Evolutionary conservation across 2,888 invertebrate genomes (phyloP).

Genomic region (Diarsia brunnea): DNA sequence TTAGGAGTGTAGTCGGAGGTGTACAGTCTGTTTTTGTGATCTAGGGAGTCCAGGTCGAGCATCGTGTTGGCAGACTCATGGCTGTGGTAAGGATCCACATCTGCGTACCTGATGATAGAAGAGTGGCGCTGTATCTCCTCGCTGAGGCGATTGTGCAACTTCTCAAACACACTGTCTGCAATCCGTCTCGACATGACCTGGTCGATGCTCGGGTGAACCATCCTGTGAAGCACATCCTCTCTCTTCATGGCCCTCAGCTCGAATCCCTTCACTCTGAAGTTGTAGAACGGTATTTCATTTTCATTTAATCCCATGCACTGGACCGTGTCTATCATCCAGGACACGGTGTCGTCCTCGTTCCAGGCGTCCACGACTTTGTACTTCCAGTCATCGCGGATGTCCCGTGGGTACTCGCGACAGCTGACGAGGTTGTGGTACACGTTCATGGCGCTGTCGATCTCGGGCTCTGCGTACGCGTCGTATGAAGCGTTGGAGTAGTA

Average conservation of each 20-base stretch:
- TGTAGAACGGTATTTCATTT: conserved; percentile 84
- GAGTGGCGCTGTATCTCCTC: conserved; percentile 81
- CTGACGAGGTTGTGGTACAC: conserved; percentile 86
- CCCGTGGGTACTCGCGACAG: conserved; percentile 78
- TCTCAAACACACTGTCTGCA: conserved; percentile 82
- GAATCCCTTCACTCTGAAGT: conserved; percentile 83
- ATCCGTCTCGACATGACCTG: conserved; percentile 76
- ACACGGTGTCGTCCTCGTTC: conserved; percentile 90
- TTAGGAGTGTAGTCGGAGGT: conserved; percentile 83
- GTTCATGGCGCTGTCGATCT: conserved; percentile 80
- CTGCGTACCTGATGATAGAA: conserved; percentile 82
- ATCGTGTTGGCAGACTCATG: conserved; percentile 80
- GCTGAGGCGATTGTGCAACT: conserved; percentile 80
- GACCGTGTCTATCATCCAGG: conserved; percentile 88
- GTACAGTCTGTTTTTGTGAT: conserved; percentile 80
- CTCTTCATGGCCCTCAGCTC: conserved; percentile 82
- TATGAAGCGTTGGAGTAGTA: conserved; percentile 83
- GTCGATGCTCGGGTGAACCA: conserved; percentile 81
- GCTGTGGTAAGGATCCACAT: conserved; percentile 78
- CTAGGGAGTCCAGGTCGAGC: conserved; percentile 83
- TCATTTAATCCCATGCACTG: conserved; percentile 82
- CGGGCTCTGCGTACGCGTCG: conserved; percentile 83
- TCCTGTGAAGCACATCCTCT: conserved; percentile 82
- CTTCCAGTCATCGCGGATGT: conserved; percentile 88
- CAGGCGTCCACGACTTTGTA: conserved; percentile 89